Evolutionary conservation across 2,888 invertebrate species (phyloP), one percentile per base, ranked within the genome.

Genomic region (Drymonia ruficornis): DNA sequence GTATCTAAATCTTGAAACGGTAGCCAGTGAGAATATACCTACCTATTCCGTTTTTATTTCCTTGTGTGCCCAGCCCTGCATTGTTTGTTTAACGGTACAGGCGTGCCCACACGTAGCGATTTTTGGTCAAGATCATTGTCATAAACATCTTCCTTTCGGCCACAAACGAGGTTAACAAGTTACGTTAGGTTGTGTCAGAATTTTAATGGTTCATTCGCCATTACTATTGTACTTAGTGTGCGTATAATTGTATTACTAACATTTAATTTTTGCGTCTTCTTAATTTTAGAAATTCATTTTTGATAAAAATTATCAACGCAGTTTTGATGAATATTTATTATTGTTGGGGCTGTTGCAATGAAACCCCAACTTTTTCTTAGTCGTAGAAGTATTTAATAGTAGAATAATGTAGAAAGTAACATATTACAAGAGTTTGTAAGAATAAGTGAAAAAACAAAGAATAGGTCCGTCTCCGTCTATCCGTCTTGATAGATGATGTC

Each of bases 101-200:
- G 59, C 83, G 67, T 81, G 85, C 87, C 83, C 84, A 84, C 87
- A 83, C 89, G 89, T 80, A 67, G 67, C 58, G 51, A 60, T 70
- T 55, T 68, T 77, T 75, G 75, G 73, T 59, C 69, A 70, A 73
- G 75, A 77, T 78, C 79, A 74, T 64, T 76, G 74, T 78, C 78
- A 80, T 72, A 76, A 76, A 68, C 62, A 68, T 76, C 72, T 76
- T 70, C 65, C 68, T 72, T 76, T 70, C 38, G 53, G 47, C 36
- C 72, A 58, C 53, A 63, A 67, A 68, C 57, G 57, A 70, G 64
- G 72, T 45, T 63, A 63, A 64, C 66, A 67, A 67, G 63, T 63
- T 56, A 67, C 61, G 63, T 63, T 66, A 64, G 59, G 38, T 50
- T 59, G 53, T 61, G 48, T 52, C 63, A 61, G 66, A 52, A 66